Evolutionary conservation across 1,140 invertebrate genomes (phyloP).

Genomic region (Macrotrachela quadricornifera): DNA sequence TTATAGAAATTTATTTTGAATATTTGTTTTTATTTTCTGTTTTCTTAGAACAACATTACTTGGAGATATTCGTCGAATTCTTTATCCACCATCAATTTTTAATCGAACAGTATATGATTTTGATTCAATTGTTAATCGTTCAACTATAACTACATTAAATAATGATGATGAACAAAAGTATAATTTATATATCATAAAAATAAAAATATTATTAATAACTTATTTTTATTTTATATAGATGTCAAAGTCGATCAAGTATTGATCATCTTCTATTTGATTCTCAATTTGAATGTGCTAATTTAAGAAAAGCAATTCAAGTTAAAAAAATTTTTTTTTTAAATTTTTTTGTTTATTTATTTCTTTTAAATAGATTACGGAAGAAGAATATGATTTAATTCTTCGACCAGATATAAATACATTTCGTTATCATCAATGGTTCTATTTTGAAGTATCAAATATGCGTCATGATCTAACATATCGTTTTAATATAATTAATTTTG

Average conservation of each 20-base stretch:
- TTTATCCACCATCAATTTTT: constrained; percentile 30
- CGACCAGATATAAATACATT: constrained; percentile 62
- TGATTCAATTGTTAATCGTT: constrained; percentile 32
- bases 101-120: constrained; percentile 49
- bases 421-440: constrained; percentile 67
- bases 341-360: too few species aligned
- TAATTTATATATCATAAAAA: too few species aligned
- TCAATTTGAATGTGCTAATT: constrained; percentile 81
- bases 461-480: constrained; percentile 45
- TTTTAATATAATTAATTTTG: constrained; percentile 75
- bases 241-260: constrained; percentile 35
- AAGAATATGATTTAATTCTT: constrained; percentile 80
- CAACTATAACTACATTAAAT: constrained; percentile 8
- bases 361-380: constrained; percentile 7
- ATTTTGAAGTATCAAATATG: constrained; percentile 69
- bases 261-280: constrained; percentile 52
- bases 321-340: constrained; percentile 31
- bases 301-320: constrained; percentile 76
- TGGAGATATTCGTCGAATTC: constrained; percentile 28
- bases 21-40: too few species aligned
- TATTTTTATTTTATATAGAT: constrained; percentile 11
- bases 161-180: neutral
- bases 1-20: too few species aligned
- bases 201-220: neutral
- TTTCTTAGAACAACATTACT: neutral